These are phyloP conservation scores for Antheraea assamensis DNA, from an alignment of 2,888 invertebrate species.

Conservation along the genomic window DNA sequence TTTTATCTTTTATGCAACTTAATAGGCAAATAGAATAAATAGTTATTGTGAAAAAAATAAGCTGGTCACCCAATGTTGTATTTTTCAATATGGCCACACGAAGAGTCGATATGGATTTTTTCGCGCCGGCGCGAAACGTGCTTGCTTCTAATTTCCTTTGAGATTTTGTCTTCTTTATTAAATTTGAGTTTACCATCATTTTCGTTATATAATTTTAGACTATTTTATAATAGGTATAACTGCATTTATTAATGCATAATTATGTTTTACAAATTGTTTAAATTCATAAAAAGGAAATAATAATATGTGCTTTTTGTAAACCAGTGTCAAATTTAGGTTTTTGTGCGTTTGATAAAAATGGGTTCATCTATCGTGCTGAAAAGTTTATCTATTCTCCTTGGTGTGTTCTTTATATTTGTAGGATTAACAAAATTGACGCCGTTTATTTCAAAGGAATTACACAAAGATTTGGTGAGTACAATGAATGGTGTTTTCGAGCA, in stretches of 20 bases:
- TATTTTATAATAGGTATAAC: background rate
- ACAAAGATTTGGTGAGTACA: conserved; percentile 95
- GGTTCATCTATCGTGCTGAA: conserved; percentile 89
- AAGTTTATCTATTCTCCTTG: conserved; percentile 94
- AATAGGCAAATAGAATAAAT: too few relatives aligned
- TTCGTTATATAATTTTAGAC: background rate
- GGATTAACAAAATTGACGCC: conserved; percentile 96
- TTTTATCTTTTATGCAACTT: too few relatives aligned
- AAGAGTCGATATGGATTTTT: conserved; percentile 67
- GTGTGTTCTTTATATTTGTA: conserved; percentile 97
- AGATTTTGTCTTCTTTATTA: conserved; percentile 15
- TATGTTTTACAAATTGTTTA: background rate
- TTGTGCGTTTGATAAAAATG: conserved; percentile 54
- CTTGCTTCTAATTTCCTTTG: conserved; percentile 40
- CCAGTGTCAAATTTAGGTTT: conserved; percentile 35
- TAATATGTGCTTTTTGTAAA: conserved; percentile 39
- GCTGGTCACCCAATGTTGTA: conserved; percentile 1
- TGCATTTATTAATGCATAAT: background rate
- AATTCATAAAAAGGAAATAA: conserved; percentile 19
- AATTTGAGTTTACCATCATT: conserved; percentile 27
- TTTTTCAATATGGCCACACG: conserved; percentile 34
- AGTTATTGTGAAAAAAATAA: too few relatives aligned
- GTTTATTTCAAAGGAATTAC: conserved; percentile 95
- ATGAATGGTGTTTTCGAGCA: conserved; percentile 29
- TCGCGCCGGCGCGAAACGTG: conserved; percentile 79